Evolutionary conservation across 2,888 invertebrate species (phyloP).

Genomic region (Colletes collaris): DNA sequence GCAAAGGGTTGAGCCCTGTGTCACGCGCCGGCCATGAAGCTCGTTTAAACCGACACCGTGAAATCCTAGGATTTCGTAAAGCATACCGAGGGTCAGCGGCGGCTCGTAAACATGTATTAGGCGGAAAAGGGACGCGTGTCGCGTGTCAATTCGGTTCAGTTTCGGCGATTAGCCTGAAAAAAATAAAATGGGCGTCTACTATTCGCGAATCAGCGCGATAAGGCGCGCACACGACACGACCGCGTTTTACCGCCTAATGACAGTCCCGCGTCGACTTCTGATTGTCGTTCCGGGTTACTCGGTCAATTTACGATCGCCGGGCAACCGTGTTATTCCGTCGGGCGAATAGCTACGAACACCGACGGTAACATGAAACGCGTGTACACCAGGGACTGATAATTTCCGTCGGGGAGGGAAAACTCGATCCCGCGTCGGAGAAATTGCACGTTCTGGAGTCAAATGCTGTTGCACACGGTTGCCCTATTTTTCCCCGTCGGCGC

Average conservation of each 20-base stretch:
- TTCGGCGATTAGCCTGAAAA: slow-evolving; percentile 44
- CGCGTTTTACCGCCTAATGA: slow-evolving; percentile 54
- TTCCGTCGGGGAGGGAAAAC: slow-evolving; percentile 5
- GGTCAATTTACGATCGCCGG: slow-evolving; percentile 45
- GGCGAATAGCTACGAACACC: background rate
- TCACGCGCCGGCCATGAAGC: slow-evolving; percentile 46
- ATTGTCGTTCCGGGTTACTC: slow-evolving; percentile 48
- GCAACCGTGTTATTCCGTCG: slow-evolving; percentile 31
- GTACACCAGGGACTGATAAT: background rate
- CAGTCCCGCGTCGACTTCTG: slow-evolving; percentile 20
- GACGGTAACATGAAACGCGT: background rate
- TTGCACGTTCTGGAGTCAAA: background rate
- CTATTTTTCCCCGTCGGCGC: background rate
- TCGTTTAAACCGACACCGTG: slow-evolving; percentile 54
- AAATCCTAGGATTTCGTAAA: slow-evolving; percentile 57
- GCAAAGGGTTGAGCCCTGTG: background rate
- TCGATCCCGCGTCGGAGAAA: slow-evolving; percentile 14
- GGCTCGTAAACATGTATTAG: slow-evolving; percentile 56
- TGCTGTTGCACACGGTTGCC: background rate
- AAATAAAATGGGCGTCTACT: slow-evolving; percentile 31
- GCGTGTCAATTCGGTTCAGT: slow-evolving; percentile 34
- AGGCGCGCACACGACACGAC: slow-evolving; percentile 37
- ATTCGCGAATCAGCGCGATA: slow-evolving; percentile 64
- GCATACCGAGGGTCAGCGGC: slow-evolving; percentile 34
- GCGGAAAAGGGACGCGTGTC: slow-evolving; percentile 36